Evolutionary conservation across 37 sponge, comb jelly and placozoan genomes (phyloP), one percentile per base, ranked within the genome.

Genomic region (Amphimedon queenslandica): DNA sequence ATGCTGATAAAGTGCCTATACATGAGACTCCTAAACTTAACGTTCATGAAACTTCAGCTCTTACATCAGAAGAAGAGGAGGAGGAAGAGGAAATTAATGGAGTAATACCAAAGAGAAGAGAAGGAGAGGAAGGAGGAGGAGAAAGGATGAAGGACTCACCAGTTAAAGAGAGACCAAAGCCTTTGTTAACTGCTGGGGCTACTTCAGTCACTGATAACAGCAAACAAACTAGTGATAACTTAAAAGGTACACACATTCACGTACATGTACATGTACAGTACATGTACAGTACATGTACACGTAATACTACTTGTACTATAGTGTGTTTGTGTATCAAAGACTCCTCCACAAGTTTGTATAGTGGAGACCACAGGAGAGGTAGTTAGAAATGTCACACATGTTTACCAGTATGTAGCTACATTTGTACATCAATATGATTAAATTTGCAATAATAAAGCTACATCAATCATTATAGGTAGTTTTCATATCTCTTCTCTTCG

Each of bases 21-120:
- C n/a, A n/a, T n/a, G n/a, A n/a, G n/a, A n/a, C n/a, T n/a, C n/a
- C n/a, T n/a, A n/a, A n/a, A n/a, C n/a, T n/a, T n/a, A n/a, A n/a
- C n/a, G n/a, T n/a, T n/a, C n/a, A n/a, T n/a, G n/a, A n/a, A n/a
- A n/a, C n/a, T n/a, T n/a, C n/a, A n/a, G n/a, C n/a, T n/a, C n/a
- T n/a, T n/a, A n/a, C n/a, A n/a, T n/a, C n/a, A n/a, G n/a, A n/a
- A 21, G 74, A 73, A 4, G 51, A 39, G 10, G 76, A 75, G 20
- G 65, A 63, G 42, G 76, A 63, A 40, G 76, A 39, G 36, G 66
- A 13, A 6, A 37, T 18, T 23, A 24, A 63, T 8, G 13, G 6
- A 37, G 6, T 67, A 35, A 30, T 13, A 33, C 40, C 20, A 35
- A 35, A 30, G 69, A 33, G 21, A 33, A 29, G 31, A 10, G 40